Conservation (phyloP, 2,888 invertebrate species). For the Empis livida region DNA sequence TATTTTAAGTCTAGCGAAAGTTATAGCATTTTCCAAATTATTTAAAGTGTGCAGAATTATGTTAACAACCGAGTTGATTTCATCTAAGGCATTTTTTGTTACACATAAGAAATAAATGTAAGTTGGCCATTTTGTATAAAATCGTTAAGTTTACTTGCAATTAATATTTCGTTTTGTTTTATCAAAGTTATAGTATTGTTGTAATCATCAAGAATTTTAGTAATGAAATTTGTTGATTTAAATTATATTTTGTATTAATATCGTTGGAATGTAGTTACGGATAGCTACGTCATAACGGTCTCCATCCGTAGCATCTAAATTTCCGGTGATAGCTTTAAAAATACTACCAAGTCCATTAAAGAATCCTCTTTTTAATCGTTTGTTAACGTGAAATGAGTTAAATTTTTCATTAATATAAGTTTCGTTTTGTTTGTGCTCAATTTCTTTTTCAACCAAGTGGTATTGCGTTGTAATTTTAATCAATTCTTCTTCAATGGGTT, state of each 20-base stretch:
- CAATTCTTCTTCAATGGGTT: background rate
- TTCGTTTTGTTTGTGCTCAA: background rate
- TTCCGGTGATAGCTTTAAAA: background rate
- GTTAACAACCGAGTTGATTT: background rate
- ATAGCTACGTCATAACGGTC: background rate
- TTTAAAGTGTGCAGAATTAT: background rate
- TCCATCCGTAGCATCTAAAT: background rate
- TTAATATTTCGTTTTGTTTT: background rate
- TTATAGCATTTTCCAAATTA: background rate
- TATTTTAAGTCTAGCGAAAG: background rate
- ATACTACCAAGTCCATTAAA: background rate
- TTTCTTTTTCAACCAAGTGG: background rate
- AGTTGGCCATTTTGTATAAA: background rate
- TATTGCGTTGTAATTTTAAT: background rate
- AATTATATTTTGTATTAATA: background rate
- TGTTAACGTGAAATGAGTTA: background rate
- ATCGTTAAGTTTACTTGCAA: background rate
- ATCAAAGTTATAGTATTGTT: background rate
- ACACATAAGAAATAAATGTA: background rate
- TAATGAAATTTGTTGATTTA: background rate
- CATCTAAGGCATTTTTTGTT: no score
- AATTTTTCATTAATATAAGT: background rate
- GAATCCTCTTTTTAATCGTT: background rate
- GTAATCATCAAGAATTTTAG: background rate
- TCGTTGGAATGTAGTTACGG: background rate